Base-by-base conservation (phyloP, 2,888 invertebrate genomes). In the Melanostoma scalare region DNA sequence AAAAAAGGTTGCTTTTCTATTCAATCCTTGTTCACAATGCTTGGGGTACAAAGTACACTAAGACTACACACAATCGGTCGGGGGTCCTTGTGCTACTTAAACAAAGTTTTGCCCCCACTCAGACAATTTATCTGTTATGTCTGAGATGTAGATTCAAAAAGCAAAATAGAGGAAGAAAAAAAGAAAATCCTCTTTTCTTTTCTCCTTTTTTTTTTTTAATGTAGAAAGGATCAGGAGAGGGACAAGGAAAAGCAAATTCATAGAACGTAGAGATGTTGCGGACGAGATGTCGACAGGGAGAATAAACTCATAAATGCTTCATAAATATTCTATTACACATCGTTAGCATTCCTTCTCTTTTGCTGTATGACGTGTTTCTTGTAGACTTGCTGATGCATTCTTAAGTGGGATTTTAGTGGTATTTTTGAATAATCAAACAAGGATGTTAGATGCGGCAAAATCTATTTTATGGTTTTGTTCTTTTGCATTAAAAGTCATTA, bases 291-390 rank as follows among this genome's bases (percentile, higher is more conserved):
- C 33, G 58, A 79, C 52, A 31, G 36, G 55, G 42, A 81, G 60
- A 81, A 76, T 67, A 61, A 76, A 76, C 74, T 73, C 63, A 74
- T 80, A 69, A 80, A 65, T 69, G 10, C 53, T 6, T 76, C 53
- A 81, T 81, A 81, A 81, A 81, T 81, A 76, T 76, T 81, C 81
- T 76, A 76, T 67, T 72, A 76, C 71, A 46, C 55, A 44, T 81
- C 76, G 76, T 81, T 81, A 72, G 60, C 36, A 72, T 76, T 68
- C 6, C 44, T 48, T 65, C 42, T 10, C 68, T 56, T 50, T 73
- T 30, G 20, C 20, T 46, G 30, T 48, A 48, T 9, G 46, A 50
- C 42, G 30, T 50, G 56, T 20, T 20, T 20, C 31, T 56, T 4
- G 33, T 38, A 46, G 65, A 65, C 35, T 63, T 58, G 6, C 10